Percentiles rank a stretch among this genome's conserved stretches.
Evolutionary conservation across 2,797 vertebrate genomes (phyloP).

Genomic region (Molossus alvarezi): DNA sequence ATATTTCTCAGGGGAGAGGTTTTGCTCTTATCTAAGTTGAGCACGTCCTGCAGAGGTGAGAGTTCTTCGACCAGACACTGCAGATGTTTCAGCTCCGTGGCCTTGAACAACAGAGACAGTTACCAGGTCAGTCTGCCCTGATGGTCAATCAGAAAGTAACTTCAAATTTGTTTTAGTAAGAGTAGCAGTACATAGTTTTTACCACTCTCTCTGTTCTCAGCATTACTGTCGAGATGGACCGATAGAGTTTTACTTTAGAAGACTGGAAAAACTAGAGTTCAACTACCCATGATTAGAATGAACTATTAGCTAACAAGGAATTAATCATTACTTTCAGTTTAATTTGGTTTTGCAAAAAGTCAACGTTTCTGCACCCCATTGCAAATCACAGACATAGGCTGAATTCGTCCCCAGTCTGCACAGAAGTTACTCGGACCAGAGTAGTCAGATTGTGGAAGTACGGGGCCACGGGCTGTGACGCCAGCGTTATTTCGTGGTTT

Average conservation of each 20-base stretch:
- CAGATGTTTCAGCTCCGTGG: conserved; percentile 76
- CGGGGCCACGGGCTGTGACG: neutral
- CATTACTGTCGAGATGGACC: neutral
- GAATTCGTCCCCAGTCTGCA: neutral
- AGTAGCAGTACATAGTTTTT: neutral
- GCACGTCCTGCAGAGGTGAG: conserved; percentile 54
- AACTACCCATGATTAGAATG: neutral
- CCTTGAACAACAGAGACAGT: conserved; percentile 71
- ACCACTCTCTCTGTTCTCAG: conserved; percentile 21
- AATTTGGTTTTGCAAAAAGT: conserved; percentile 40
- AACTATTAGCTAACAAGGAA: neutral
- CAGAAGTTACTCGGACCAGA: conserved; percentile 6
- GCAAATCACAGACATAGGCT: neutral
- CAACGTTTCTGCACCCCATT: neutral
- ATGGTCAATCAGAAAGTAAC: conserved; percentile 50
- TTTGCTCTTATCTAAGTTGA: conserved; percentile 66
- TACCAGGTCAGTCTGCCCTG: conserved; percentile 7
- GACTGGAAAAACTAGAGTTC: neutral
- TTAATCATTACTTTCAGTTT: neutral
- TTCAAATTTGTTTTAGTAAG: conserved; percentile 7
- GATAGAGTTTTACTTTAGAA: neutral
- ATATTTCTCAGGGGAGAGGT: neutral
- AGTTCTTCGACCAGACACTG: conserved; percentile 80
- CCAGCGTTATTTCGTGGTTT: neutral
- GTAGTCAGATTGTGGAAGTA: neutral